phyloP scores from a whole-genome alignment of 2,797 vertebrate species.

The Morus bassanus region DNA sequence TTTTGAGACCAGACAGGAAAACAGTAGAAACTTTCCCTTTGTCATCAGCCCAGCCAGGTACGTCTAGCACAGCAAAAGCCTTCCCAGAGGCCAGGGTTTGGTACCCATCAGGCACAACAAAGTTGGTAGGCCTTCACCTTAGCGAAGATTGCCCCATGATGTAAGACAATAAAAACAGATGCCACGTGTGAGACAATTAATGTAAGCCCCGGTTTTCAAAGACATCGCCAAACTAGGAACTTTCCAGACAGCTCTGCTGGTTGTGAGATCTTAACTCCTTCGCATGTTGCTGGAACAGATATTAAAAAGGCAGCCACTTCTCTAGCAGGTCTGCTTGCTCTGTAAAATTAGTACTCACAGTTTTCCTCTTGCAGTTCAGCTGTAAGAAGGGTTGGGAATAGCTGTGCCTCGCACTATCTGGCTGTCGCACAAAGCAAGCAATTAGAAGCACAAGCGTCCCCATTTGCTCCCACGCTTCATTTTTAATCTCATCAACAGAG shows the following conservation, averaged over 20 bases:
- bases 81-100: neutral
- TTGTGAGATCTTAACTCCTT: neutral
- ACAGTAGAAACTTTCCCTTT: neutral
- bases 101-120: neutral
- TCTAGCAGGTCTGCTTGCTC: neutral
- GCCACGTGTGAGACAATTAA: neutral
- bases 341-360: neutral
- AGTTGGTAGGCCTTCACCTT: neutral
- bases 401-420: neutral
- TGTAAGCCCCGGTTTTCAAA: neutral
- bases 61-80: neutral
- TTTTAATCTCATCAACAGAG: slow-evolving; percentile 20
- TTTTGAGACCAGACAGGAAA: neutral
- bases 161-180: neutral
- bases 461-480: neutral
- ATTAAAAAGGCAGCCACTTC: neutral
- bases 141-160: rapidly evolving
- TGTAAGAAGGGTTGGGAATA: neutral
- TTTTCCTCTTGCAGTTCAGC: slow-evolving; percentile 4
- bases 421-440: neutral
- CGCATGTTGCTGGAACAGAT: neutral
- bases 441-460: slow-evolving; percentile 4
- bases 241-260: neutral
- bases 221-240: neutral
- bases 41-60: neutral